These are phyloP conservation scores for Pantherophis vulpinus DNA, from an alignment of 2,797 vertebrate species.

Conservation along the genomic window DNA sequence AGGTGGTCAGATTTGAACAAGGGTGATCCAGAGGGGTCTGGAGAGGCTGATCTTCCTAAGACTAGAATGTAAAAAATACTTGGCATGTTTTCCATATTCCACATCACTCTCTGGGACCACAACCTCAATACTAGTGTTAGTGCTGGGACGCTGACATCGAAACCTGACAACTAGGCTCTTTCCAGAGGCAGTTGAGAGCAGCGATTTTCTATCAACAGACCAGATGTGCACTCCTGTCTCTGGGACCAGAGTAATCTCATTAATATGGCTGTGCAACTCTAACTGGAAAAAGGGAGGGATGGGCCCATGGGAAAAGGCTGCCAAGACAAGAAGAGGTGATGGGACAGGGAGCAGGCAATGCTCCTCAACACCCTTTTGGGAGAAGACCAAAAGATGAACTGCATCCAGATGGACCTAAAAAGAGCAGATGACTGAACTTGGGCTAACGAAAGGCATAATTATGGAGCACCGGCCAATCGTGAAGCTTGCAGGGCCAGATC, in stretches of 20 bases:
- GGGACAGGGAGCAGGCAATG: background rate
- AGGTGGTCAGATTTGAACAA: background rate
- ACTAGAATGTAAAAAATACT: background rate
- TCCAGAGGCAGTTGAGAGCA: background rate
- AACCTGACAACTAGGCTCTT: background rate
- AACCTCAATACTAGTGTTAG: background rate
- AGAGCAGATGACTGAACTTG: background rate
- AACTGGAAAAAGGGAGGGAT: background rate
- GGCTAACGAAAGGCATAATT: background rate
- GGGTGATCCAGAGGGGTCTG: background rate
- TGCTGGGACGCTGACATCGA: no score
- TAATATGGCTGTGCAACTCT: background rate
- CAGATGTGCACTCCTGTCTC: background rate
- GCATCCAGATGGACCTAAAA: background rate
- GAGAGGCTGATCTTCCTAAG: background rate
- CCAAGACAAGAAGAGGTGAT: background rate
- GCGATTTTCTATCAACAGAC: background rate
- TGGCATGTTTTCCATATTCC: background rate
- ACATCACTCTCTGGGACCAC: background rate
- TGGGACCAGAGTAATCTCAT: background rate
- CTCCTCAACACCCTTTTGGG: background rate
- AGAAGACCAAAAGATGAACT: background rate
- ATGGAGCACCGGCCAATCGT: background rate
- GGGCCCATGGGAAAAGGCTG: background rate
- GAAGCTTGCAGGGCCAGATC: background rate